phyloP scores from a whole-genome alignment of 2,888 invertebrate genomes.

The Rhamnusium bicolor region DNA sequence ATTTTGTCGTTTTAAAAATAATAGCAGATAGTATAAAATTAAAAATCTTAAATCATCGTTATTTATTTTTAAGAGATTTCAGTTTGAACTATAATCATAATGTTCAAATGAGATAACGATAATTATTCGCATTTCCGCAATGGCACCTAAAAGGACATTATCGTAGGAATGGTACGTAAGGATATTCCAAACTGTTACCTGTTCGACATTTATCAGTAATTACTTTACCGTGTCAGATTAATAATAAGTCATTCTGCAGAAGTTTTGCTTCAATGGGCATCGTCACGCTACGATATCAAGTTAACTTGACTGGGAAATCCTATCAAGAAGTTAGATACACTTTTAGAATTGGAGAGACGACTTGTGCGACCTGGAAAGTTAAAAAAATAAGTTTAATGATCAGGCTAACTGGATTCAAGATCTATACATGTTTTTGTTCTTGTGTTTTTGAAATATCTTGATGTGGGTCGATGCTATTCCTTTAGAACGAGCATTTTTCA shows the following conservation, averaged over 20 bases:
- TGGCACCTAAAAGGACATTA: neutral
- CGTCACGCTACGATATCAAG: neutral
- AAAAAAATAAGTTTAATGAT: neutral
- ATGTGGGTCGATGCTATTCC: neutral
- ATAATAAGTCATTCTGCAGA: conserved; percentile 48
- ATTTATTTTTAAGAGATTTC: no score
- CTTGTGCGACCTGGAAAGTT: neutral
- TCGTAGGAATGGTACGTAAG: neutral
- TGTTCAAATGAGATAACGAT: neutral
- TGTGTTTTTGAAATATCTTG: neutral
- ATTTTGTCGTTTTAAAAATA: no score
- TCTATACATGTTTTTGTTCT: neutral
- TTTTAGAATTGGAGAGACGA: neutral
- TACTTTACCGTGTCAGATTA: conserved; percentile 45
- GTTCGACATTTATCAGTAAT: conserved; percentile 47
- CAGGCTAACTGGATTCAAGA: neutral
- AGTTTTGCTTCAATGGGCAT: conserved; percentile 20
- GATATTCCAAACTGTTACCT: conserved; percentile 26
- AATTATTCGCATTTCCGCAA: neutral
- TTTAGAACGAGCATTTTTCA: neutral
- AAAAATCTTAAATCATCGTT: no score
- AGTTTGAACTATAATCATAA: neutral
- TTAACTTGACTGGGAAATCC: neutral
- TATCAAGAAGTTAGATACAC: neutral
- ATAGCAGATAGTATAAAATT: no score